Evolutionary conservation across 1,140 invertebrate species (phyloP), one percentile per base, ranked within the genome.

Genomic region (Mesaphorura yosii): DNA sequence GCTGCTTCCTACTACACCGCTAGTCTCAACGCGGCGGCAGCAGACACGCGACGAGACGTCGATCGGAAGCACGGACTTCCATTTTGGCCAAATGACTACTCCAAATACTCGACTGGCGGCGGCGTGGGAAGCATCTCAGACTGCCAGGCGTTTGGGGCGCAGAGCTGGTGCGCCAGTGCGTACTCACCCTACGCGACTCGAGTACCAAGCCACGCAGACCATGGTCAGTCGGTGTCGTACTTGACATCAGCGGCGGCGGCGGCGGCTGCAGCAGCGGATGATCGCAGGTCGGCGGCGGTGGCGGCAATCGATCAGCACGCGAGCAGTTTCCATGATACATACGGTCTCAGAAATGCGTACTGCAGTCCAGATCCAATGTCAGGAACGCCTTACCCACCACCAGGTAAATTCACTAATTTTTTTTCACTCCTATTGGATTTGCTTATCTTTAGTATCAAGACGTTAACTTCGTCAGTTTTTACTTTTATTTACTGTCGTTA

Each of bases 31-130:
- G 40, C 39, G 1, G 45, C 5, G 29, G n/a, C 37, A 15, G 17
- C 34, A 48, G 20, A 59, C 51, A 26, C 44, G 48, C 40, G 57
- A 48, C 12, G 54, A 59, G 17, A 55, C 26, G 51, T 55, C 38
- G n/a, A 10, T 27, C 17, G 41, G 48, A 45, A 47, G 51, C 57
- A 59, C 45, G 53, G 53, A 26, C 38, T 62, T 41, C 49, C 55
- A 31, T 31, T 56, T 31, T 53, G 56, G 60, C 51, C 58, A 2
- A 59, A 62, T 48, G 60, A 62, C 39, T 62, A 59, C 57, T 19
- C 40, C 44, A 62, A 59, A 41, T 59, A 62, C 28, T 48, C 51
- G 19, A 37, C 52, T 38, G 39, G 51, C 17, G 41, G 55, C 19
- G 19, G 26, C 31, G 19, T 53, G 45, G 28, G 44, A 7, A 28